phyloP scores from a whole-genome alignment of 2,113 vertebrate species.

The Sylvilagus bachmani region DNA sequence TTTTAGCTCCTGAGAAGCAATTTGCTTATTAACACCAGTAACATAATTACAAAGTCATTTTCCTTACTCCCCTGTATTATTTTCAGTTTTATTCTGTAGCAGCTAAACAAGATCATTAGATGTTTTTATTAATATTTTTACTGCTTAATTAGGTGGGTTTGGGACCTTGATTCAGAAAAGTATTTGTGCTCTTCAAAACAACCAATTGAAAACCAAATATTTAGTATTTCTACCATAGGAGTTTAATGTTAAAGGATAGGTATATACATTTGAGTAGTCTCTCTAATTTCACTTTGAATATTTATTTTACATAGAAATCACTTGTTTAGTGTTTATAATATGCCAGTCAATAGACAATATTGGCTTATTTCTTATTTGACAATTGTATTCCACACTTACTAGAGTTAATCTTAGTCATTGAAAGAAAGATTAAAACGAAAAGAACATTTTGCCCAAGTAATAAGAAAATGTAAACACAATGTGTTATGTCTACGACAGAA shows the following conservation, averaged over 20 bases:
- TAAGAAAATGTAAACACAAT: background rate
- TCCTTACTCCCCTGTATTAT: conserved; percentile 39
- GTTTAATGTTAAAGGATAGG: conserved; percentile 24
- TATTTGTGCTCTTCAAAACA: conserved; percentile 53
- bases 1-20: conserved; percentile 1
- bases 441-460: background rate
- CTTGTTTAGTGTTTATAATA: background rate
- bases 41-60: background rate
- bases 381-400: background rate
- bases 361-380: conserved; percentile 21
- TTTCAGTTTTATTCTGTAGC: conserved; percentile 48
- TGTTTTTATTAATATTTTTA: conserved; percentile 33
- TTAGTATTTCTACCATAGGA: conserved; percentile 60
- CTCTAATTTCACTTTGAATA: conserved; percentile 51
- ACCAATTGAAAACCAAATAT: conserved; percentile 51
- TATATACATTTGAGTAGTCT: background rate
- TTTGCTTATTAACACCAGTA: background rate
- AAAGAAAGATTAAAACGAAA: conserved; percentile 48
- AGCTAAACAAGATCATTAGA: conserved; percentile 6
- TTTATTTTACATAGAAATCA: background rate
- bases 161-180: conserved; percentile 16
- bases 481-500: background rate
- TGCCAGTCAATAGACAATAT: conserved; percentile 7
- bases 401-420: background rate
- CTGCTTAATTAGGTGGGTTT: background rate